phyloP scores from a whole-genome alignment of 2,888 invertebrate species.

The Epistrophella euchroma region DNA sequence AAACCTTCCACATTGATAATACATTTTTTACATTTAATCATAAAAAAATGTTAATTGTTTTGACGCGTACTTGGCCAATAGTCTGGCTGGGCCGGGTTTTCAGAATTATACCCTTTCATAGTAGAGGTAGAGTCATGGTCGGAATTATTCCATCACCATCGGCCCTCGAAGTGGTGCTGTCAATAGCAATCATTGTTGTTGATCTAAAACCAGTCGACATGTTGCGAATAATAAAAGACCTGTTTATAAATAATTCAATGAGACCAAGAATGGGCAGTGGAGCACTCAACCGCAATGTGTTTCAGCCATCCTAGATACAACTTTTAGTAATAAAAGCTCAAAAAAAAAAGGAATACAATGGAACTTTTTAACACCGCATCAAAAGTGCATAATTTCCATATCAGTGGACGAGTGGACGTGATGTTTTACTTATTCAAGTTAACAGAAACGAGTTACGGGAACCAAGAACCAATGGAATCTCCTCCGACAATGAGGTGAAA shows the following conservation, averaged over 20 bases:
- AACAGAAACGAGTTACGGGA: constrained; percentile 12
- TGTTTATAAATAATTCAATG: constrained; percentile 34
- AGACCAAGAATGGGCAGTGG: neutral
- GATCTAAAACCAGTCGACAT: constrained; percentile 45
- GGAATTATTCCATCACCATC: constrained; percentile 19
- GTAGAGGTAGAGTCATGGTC: constrained; percentile 32
- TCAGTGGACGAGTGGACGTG: neutral
- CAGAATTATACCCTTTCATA: constrained; percentile 53
- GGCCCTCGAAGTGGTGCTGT: constrained; percentile 17
- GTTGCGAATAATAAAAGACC: constrained; percentile 41
- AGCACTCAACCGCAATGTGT: neutral
- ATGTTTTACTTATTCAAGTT: constrained; percentile 3
- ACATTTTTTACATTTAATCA: constrained; percentile 30
- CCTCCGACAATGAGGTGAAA: neutral
- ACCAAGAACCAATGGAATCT: neutral
- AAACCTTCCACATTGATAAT: constrained; percentile 10
- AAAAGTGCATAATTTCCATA: constrained; percentile 5
- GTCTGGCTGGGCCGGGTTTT: neutral
- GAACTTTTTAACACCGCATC: constrained; percentile 7
- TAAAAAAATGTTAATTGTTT: constrained; percentile 66
- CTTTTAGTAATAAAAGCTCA: neutral
- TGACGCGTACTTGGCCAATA: constrained; percentile 29
- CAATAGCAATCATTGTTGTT: constrained; percentile 28
- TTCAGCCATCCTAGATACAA: neutral
- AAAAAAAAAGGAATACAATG: constrained; percentile 26